Evolutionary conservation across 1,140 invertebrate species (phyloP).

Genomic region (Cyphomyrmex costatus): DNA sequence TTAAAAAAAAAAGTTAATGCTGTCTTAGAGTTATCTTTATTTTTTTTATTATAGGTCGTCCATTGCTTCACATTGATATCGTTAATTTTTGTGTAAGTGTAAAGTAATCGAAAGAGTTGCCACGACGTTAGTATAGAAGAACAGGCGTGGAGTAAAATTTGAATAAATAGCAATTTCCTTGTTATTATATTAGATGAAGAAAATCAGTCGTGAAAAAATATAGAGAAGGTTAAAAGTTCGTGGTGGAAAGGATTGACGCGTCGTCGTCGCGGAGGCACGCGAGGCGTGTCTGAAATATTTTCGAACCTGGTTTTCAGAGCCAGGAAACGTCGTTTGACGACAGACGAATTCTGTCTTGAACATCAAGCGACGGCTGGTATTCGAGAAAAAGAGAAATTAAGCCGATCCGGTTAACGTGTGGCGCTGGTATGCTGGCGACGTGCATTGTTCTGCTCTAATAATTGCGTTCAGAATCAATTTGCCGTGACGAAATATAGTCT

Average conservation of each 20-base stretch:
- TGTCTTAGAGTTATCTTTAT: not conserved
- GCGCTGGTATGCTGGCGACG: conserved; percentile 50
- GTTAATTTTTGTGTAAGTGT: not conserved
- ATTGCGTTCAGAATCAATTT: conserved; percentile 72
- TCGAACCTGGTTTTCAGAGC: not conserved
- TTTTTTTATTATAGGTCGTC: not conserved
- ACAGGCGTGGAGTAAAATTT: not conserved
- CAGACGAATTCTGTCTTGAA: conserved; percentile 35
- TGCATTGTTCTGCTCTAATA: conserved; percentile 75
- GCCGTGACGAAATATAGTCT: conserved; percentile 69
- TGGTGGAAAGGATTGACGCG: not conserved
- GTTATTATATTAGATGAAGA: not conserved
- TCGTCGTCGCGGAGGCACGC: not conserved
- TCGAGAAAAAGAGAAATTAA: conserved; percentile 38
- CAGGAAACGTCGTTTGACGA: conserved; percentile 43
- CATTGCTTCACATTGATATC: not conserved
- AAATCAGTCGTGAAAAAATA: conserved; percentile 16
- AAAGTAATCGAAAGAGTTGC: not conserved
- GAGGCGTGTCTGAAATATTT: conserved; percentile 38
- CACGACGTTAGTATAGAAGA: not conserved
- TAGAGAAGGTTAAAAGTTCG: conserved; percentile 4
- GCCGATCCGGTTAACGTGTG: not conserved
- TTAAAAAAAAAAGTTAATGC: not conserved
- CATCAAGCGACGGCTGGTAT: conserved; percentile 13
- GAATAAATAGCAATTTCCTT: not conserved